Base-by-base conservation (phyloP, 2,797 vertebrate species). In the Sebastolobus altivelis region DNA sequence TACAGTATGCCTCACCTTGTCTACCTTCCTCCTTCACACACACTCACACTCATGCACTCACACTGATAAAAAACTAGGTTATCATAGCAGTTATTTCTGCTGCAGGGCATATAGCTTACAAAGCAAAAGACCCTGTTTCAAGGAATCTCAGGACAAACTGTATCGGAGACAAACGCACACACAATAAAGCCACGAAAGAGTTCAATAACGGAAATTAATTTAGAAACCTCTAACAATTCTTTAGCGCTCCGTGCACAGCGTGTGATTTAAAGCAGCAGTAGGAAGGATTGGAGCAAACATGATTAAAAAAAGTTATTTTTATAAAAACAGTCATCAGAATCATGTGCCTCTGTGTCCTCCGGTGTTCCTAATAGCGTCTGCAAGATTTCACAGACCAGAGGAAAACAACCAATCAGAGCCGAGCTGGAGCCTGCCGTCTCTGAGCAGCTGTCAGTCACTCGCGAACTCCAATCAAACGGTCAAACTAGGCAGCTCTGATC, bases 61-160 rank as follows among this genome's bases (percentile, higher is more conserved):
- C 77, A 78, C 67, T 78, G 62, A 82, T 75, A 60, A 72, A 87
- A 82, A 93, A 90, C 65, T 89, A 80, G 91, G 90, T 92, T 93
- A 93, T 86, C 49, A 46, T 84, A 74, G 72, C 71, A 75, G 81
- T 83, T 80, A 79, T 86, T 84, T 80, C 65, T 86, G 77, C 87
- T 90, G 85, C 82, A 84, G 85, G 89, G 81, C 78, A 79, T 75
- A 52, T 22, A 76, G 83, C 89, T 87, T 85, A 86, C 81, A 88
- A 85, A 87, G 88, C 87, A 90, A 63, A 84, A 85, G 22, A 87
- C 84, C 62, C 74, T 70, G 82, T 78, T 83, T 79, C 62, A 76
- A 83, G 66, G 59, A 66, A 83, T 83, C 75, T 83, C 80, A 78
- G 75, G 79, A 88, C 77, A 83, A 75, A 82, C 31, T 79, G 40